These are phyloP conservation scores for Eulemur albifrons DNA, from an alignment of 2,797 vertebrate genomes.

Conservation along the genomic window DNA sequence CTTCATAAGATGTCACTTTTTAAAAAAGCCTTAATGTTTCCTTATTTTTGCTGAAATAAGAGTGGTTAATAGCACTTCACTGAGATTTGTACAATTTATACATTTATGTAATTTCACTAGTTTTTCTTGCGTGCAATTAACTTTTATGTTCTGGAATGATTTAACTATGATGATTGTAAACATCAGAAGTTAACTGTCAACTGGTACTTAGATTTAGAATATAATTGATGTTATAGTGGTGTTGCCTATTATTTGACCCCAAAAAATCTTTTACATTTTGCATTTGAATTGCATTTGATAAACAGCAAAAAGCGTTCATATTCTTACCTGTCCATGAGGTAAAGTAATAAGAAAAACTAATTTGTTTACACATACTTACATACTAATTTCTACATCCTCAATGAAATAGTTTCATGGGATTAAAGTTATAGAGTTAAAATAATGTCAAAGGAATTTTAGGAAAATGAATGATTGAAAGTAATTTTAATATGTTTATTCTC, in stretches of 20 bases:
- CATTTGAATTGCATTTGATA: background rate
- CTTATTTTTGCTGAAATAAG: slow-evolving; percentile 51
- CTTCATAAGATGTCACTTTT: slow-evolving; percentile 27
- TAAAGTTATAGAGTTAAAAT: background rate
- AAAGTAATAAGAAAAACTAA: background rate
- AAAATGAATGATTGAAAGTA: background rate
- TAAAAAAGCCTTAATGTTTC: slow-evolving; percentile 7
- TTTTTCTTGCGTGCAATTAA: slow-evolving; percentile 50
- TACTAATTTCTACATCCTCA: background rate
- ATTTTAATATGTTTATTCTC: background rate
- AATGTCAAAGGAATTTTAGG: background rate
- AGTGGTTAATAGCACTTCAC: background rate
- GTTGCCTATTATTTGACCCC: background rate
- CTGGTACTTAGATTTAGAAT: background rate
- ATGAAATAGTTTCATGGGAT: background rate
- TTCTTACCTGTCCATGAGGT: background rate
- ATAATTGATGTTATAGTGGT: background rate
- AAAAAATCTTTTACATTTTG: background rate
- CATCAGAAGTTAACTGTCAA: slow-evolving; percentile 32
- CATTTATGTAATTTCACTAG: slow-evolving; percentile 30
- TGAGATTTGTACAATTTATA: slow-evolving; percentile 25
- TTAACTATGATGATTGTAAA: slow-evolving; percentile 11
- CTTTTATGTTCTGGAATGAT: slow-evolving; percentile 36
- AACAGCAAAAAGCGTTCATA: background rate
- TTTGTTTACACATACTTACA: background rate